These are phyloP conservation scores for Dipodomys merriami DNA, from an alignment of 2,113 vertebrate genomes.

Conservation along the genomic window DNA sequence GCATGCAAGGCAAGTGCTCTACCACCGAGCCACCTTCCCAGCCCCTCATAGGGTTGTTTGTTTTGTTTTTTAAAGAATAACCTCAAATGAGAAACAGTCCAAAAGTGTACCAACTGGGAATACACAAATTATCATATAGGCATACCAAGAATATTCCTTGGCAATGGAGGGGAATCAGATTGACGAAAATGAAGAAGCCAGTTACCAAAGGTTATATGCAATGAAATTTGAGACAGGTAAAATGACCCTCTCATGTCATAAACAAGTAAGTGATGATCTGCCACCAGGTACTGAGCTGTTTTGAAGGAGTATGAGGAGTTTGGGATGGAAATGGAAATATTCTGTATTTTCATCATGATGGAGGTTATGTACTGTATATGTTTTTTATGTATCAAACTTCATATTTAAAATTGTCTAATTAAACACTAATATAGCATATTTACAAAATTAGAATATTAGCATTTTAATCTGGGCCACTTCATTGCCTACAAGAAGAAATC, in stretches of 20 bases:
- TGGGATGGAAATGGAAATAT: background rate
- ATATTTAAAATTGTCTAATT: background rate
- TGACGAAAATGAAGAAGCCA: background rate
- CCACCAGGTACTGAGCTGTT: background rate
- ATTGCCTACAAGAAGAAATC: background rate
- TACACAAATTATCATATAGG: background rate
- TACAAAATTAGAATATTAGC: background rate
- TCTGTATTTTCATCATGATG: background rate
- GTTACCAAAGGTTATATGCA: background rate
- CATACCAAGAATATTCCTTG: background rate
- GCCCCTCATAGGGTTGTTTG: background rate
- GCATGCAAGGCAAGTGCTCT: too few species aligned
- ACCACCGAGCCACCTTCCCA: too few species aligned
- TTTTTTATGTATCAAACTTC: background rate
- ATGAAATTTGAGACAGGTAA: background rate
- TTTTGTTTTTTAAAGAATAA: background rate
- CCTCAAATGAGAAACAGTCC: background rate
- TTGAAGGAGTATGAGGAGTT: background rate
- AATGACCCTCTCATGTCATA: background rate
- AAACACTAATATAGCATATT: background rate
- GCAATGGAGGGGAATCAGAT: background rate
- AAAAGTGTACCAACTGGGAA: background rate
- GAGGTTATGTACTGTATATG: background rate
- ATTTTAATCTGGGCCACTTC: background rate
- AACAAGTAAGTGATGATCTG: background rate